Evolutionary conservation across 92 coral and sea anemone genomes (phyloP), one percentile per base, ranked within the genome.

Genomic region (Isaurus tuberculatus): DNA sequence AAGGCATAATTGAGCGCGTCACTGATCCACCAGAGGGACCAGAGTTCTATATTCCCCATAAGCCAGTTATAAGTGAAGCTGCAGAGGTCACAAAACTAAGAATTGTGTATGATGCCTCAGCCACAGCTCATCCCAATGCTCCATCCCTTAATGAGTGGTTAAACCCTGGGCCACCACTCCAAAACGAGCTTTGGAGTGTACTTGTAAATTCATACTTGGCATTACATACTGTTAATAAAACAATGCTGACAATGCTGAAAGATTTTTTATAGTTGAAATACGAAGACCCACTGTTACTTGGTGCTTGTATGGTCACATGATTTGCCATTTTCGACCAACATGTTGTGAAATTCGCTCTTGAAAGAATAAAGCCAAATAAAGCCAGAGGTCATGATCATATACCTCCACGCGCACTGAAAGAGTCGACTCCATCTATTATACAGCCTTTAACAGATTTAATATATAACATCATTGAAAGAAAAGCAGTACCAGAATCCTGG

Each of bases 401-500:
- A 37, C 48, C 81, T 16, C 44, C 65, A 31, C 40, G 81, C 11
- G 66, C 66, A 27, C 27, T 60, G 27, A 60, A 60, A 60, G 66
- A 10, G 8, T 14, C 66, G 16, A 27, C 25, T 23, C 16, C 61
- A 2, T 0, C 61, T 23, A 53, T 53, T 23, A 15, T 23, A 53
- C 15, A 23, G 20, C 84, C 73, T 29, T 73, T 80, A 40, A 40
- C 73, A 46, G 40, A 65, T 30, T 22, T 65, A 34, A 75, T 75
- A 27, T 22, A 75, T 19, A 75, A 63, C 29, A n/a, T 49, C 31
- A 75, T 75, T 27, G 31, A 36, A 63, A 46, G 57, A 72, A 51
- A 40, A 64, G 84, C 46, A 27, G 43, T 80, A 42, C 84, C 88
- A 22, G 75, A 65, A 34, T 37, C 78, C 32, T 84, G 83, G 72